phyloP scores from a whole-genome alignment of 1,140 invertebrate genomes.

The Pogonognathellus flavescens region DNA sequence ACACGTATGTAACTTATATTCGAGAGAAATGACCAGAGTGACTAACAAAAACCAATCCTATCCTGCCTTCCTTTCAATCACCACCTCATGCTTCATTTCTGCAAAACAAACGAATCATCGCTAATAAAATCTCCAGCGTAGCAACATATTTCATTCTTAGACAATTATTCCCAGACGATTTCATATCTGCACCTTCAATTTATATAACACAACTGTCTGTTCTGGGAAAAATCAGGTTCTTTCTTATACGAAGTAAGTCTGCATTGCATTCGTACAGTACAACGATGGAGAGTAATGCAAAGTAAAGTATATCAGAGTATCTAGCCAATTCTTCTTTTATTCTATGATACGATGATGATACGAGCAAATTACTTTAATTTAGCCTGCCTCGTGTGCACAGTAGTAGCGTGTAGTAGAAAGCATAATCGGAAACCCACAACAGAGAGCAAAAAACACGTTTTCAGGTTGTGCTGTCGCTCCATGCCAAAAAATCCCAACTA shows the following conservation, averaged over 20 bases:
- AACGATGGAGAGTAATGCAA: no score
- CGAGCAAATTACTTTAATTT: not conserved
- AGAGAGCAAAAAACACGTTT: not conserved
- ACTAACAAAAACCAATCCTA: constrained; percentile 29
- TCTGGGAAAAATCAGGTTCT: not conserved
- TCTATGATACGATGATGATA: not conserved
- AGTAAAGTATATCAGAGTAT: no score
- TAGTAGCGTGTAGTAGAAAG: not conserved
- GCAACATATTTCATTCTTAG: not conserved
- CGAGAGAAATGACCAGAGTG: constrained; percentile 7
- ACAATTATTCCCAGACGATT: constrained; percentile 9
- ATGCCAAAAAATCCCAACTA: constrained; percentile 37
- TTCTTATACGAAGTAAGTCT: not conserved
- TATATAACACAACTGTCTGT: constrained; percentile 6
- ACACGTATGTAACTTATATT: not conserved
- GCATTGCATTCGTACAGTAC: not conserved
- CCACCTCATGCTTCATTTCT: not conserved
- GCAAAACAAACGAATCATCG: constrained; percentile 46
- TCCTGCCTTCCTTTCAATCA: constrained; percentile 22
- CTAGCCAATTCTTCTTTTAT: no score
- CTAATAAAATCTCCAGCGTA: not conserved
- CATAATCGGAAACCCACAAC: not conserved
- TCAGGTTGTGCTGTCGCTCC: not conserved
- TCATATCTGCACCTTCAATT: not conserved
- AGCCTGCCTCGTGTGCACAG: not conserved